Evolutionary conservation across 1,140 invertebrate genomes (phyloP).

Genomic region (Apocrypta bakeri): DNA sequence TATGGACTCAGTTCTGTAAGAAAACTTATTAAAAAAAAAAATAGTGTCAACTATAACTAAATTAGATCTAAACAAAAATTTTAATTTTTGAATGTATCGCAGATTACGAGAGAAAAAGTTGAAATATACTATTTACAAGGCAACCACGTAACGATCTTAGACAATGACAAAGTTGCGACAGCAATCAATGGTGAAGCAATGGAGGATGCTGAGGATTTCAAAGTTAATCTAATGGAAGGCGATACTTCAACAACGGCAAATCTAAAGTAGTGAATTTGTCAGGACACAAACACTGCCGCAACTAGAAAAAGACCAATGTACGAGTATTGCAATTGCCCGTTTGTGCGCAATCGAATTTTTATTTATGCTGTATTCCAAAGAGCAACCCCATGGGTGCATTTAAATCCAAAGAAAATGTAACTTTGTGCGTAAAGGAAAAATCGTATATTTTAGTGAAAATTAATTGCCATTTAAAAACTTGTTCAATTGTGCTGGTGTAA

Average conservation of each 20-base stretch:
- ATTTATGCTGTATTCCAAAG: not conserved
- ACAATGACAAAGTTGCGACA: slow-evolving; percentile 78
- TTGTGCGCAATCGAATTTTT: not conserved
- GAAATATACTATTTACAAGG: slow-evolving; percentile 71
- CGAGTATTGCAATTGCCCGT: no score
- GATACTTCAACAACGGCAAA: slow-evolving; percentile 17
- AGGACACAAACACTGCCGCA: not conserved
- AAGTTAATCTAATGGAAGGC: slow-evolving; percentile 59
- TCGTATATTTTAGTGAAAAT: no score
- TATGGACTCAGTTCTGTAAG: slow-evolving; percentile 77
- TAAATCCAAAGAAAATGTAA: no score
- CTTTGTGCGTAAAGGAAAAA: no score
- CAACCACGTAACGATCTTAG: slow-evolving; percentile 82
- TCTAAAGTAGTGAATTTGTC: not conserved
- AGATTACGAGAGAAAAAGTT: slow-evolving; percentile 64
- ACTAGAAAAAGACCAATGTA: not conserved
- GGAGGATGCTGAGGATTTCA: slow-evolving; percentile 62
- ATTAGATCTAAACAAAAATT: no score
- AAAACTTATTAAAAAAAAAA: slow-evolving; percentile 14
- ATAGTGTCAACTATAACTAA: not conserved
- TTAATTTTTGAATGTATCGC: slow-evolving; percentile 23
- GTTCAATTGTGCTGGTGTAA: no score
- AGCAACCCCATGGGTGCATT: no score
- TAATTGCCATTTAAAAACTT: no score
- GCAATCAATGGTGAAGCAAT: slow-evolving; percentile 77